Evolutionary conservation across 1,140 invertebrate genomes (phyloP).

Genomic region (Bicyclus anynana): DNA sequence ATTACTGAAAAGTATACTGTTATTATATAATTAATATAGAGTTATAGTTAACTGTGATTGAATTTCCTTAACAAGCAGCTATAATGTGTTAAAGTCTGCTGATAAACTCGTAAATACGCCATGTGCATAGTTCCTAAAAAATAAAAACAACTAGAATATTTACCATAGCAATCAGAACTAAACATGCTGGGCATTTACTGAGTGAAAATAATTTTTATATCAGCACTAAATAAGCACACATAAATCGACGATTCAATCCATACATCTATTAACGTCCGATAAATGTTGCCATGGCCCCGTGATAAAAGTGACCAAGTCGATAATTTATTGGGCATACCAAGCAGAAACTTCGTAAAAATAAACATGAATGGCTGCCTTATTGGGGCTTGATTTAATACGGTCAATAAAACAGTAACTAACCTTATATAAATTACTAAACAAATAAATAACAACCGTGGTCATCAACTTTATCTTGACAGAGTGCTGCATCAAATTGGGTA

Average conservation of each 20-base stretch:
- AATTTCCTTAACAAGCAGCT: no score
- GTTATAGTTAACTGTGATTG: no score
- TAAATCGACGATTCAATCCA: conserved; percentile 38
- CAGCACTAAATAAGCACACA: conserved; percentile 13
- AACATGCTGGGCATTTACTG: background rate
- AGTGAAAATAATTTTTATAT: conserved; percentile 10
- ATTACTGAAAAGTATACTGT: no score
- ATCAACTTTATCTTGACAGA: conserved; percentile 62
- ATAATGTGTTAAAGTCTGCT: no score
- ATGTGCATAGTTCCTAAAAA: no score
- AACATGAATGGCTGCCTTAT: conserved; percentile 76
- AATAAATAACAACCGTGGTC: conserved; percentile 72
- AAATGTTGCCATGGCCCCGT: conserved; percentile 62
- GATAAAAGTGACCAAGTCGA: conserved; percentile 73
- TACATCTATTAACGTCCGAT: conserved; percentile 52
- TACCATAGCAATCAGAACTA: background rate
- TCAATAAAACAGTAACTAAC: conserved; percentile 76
- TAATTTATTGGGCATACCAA: conserved; percentile 73
- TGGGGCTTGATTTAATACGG: conserved; percentile 74
- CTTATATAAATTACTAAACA: conserved; percentile 77
- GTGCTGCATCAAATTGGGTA: conserved; percentile 49
- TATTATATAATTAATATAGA: no score
- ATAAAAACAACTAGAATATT: no score
- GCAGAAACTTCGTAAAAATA: conserved; percentile 76
- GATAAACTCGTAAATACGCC: no score